Conservation (phyloP, 1,140 invertebrate species). For the Papilio polyxenes region DNA sequence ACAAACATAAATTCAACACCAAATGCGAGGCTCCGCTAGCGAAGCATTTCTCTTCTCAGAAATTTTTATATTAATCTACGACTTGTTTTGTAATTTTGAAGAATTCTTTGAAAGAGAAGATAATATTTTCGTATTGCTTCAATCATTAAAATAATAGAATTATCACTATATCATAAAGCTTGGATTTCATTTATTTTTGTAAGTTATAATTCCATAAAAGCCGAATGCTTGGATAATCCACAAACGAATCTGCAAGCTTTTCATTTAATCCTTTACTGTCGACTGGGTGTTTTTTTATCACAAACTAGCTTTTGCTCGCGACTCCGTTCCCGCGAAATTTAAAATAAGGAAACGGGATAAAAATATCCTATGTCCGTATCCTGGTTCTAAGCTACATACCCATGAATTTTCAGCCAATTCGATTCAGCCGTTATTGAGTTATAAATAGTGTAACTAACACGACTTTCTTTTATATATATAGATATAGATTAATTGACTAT, state of each 20-base stretch:
- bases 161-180: neutral
- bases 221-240: neutral
- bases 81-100: too few relatives aligned
- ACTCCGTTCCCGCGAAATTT: too few relatives aligned
- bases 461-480: too few relatives aligned
- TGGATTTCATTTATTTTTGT: neutral
- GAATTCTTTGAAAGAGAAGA: too few relatives aligned
- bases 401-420: too few relatives aligned
- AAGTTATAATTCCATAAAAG: constrained; percentile 1
- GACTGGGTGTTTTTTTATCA: neutral
- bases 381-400: too few relatives aligned
- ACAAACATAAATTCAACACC: constrained; percentile 38
- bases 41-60: constrained; percentile 15
- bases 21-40: constrained; percentile 25
- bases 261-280: neutral
- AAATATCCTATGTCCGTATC: too few relatives aligned
- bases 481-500: neutral
- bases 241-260: neutral
- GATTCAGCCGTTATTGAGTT: too few relatives aligned
- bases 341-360: too few relatives aligned
- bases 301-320: too few relatives aligned
- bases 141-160: neutral
- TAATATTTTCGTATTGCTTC: too few relatives aligned
- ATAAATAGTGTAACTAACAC: too few relatives aligned
- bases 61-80: neutral